Evolutionary conservation across 2,888 invertebrate species (phyloP).

Genomic region (Acleris sparsana): DNA sequence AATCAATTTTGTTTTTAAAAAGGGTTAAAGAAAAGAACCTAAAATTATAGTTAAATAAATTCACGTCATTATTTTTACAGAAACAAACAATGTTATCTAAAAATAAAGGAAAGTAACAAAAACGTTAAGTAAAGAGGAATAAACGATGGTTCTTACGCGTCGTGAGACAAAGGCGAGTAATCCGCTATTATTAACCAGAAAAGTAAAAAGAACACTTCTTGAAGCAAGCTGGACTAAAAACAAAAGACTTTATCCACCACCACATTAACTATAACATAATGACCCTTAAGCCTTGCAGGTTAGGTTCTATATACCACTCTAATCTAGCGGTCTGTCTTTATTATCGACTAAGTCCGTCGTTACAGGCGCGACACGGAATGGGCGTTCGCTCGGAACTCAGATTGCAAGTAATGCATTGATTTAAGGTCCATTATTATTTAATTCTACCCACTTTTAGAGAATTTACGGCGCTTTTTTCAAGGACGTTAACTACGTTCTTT

Average conservation of each 20-base stretch:
- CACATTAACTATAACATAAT: not conserved
- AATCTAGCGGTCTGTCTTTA: slow-evolving; percentile 28
- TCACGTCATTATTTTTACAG: too few species aligned
- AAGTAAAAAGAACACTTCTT: too few species aligned
- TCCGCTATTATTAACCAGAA: too few species aligned
- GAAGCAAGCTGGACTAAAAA: not conserved
- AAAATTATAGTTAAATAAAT: too few species aligned
- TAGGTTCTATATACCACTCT: slow-evolving; percentile 4
- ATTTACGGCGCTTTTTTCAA: slow-evolving; percentile 11
- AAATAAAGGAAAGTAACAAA: too few species aligned
- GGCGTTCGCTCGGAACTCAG: slow-evolving; percentile 30
- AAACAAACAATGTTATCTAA: too few species aligned
- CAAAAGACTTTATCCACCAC: not conserved
- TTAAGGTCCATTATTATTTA: slow-evolving; percentile 35
- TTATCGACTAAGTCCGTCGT: slow-evolving; percentile 33
- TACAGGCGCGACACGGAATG: slow-evolving; percentile 34
- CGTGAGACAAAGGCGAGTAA: too few species aligned
- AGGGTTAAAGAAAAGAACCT: too few species aligned
- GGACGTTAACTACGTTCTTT: not conserved
- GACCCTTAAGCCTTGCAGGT: not conserved
- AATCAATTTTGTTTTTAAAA: too few species aligned
- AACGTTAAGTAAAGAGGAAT: too few species aligned
- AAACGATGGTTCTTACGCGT: too few species aligned
- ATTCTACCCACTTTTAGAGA: slow-evolving; percentile 17
- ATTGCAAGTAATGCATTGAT: slow-evolving; percentile 38